Percentiles rank a stretch among this genome's conserved stretches.
These are phyloP conservation scores for Artemia sinica DNA, from an alignment of 2,888 invertebrate genomes.

Conservation along the genomic window DNA sequence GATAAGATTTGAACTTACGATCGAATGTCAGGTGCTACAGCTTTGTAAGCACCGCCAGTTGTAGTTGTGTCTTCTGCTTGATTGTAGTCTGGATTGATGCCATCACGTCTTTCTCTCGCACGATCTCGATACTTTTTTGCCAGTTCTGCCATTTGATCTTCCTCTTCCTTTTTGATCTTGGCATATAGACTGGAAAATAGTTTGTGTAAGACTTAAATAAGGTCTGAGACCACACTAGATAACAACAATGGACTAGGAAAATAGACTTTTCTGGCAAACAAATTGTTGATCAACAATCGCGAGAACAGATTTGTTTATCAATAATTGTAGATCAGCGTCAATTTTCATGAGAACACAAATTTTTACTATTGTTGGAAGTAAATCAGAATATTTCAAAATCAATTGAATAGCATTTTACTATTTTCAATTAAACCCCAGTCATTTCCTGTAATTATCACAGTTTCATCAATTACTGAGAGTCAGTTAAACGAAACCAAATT, in stretches of 20 bases:
- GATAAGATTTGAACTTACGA: conserved; percentile 40
- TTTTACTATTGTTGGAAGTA: too few species aligned
- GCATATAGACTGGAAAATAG: conserved; percentile 53
- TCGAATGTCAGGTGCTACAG: conserved; percentile 89
- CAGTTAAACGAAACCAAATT: too few species aligned
- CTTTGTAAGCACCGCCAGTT: conserved; percentile 68
- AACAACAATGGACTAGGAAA: neutral
- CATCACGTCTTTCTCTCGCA: conserved; percentile 75
- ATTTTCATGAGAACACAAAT: too few species aligned
- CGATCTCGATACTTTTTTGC: conserved; percentile 83
- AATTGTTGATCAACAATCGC: neutral
- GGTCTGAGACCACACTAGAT: too few species aligned
- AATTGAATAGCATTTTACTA: too few species aligned
- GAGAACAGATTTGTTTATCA: neutral
- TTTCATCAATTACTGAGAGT: too few species aligned
- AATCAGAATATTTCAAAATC: too few species aligned
- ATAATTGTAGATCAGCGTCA: too few species aligned
- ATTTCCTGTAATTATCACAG: too few species aligned
- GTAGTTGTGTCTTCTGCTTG: conserved; percentile 65
- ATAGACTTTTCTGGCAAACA: neutral
- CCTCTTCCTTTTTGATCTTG: conserved; percentile 79
- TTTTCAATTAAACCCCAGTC: too few species aligned
- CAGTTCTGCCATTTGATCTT: conserved; percentile 78
- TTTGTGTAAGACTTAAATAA: conserved; percentile 4
- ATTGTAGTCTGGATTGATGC: conserved; percentile 47